Percentiles rank a stretch among this genome's conserved stretches.
Evolutionary conservation across 2,113 vertebrate genomes (phyloP).

Genomic region (Muntiacus muntjak): DNA sequence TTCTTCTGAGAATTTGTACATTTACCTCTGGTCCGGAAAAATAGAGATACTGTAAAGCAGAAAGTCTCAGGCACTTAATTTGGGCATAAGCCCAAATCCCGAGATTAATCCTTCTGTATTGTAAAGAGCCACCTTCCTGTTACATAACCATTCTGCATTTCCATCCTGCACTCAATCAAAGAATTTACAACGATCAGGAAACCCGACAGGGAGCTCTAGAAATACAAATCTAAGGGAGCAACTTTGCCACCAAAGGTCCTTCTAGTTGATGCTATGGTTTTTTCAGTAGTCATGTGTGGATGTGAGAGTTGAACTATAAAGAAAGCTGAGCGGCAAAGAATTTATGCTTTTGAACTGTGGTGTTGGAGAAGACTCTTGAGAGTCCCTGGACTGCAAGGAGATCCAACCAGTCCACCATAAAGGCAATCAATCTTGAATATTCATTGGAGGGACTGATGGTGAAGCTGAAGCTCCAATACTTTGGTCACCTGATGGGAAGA

Average conservation of each 20-base stretch:
- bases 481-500: background rate
- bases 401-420: background rate
- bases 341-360: background rate
- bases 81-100: background rate
- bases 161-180: background rate
- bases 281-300: background rate
- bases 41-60: background rate
- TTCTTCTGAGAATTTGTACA: background rate
- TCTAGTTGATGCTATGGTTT: background rate
- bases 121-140: background rate
- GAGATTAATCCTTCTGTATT: background rate
- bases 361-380: background rate
- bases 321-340: background rate
- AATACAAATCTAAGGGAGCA: background rate
- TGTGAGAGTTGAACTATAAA: background rate
- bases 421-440: background rate
- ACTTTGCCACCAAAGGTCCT: background rate
- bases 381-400: background rate
- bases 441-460: background rate
- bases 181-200: background rate
- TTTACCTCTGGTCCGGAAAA: slow-evolving; percentile 11
- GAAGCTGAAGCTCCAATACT: background rate
- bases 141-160: background rate
- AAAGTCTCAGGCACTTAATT: background rate
- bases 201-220: background rate